Evolutionary conservation across 2,888 invertebrate species (phyloP), one percentile per base, ranked within the genome.

Genomic region (Alcis repandata): DNA sequence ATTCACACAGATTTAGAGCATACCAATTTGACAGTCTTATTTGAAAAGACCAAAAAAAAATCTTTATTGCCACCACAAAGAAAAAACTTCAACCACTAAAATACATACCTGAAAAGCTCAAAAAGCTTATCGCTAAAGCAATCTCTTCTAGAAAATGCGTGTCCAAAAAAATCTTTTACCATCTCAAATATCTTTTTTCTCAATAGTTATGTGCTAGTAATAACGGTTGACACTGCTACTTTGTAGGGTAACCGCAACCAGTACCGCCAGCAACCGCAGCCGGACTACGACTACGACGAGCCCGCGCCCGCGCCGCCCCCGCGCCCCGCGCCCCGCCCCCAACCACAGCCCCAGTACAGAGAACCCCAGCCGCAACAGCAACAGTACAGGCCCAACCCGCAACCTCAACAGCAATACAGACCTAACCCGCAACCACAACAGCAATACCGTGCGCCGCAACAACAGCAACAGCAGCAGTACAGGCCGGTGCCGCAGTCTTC

Each of bases 221-320:
- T n/a, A n/a, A n/a, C n/a, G n/a, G n/a, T n/a, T 27, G 27, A 4
- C 6, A 27, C 27, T 27, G 27, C 6, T 27, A 27, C 9, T 8
- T 27, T 43, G 3, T 79, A 89, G 82, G 84, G 83, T 13, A 82
- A 82, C 63, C 86, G 86, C 59, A 81, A 81, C 63, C 88, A 88
- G 63, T 86, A 88, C 79, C 83, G 84, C 11, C 80, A 82, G 32
- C 67, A 77, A 32, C 72, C 74, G 7, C 82, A 84, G 36, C 72
- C 79, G 3, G 73, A 82, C 52, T 90, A 90, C 75, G 91, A 91
- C 79, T 92, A 90, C 76, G 87, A 90, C 10, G 91, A 91, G 48
- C 79, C 87, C 82, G 3, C 79, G 79, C 49, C 61, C n/a, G 6
- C 79, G 74, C 60, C 83, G 68, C 68, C 79, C 75, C 74, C 72